phyloP scores from a whole-genome alignment of 2,113 vertebrate species.

The Neolamprologus kungweensis region DNA sequence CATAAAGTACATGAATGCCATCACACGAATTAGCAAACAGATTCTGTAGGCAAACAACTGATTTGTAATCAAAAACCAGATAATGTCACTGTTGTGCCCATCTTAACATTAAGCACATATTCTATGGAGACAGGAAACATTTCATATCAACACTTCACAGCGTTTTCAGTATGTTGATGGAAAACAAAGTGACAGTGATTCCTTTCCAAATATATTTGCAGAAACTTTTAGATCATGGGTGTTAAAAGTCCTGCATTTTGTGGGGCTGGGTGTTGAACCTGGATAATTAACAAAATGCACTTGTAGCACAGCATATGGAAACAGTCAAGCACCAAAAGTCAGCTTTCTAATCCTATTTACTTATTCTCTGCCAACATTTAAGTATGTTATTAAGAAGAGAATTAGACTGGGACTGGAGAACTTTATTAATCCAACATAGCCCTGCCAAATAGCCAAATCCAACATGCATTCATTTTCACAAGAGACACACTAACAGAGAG shows the following conservation, averaged over 20 bases:
- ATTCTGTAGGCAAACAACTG: neutral
- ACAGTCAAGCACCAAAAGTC: neutral
- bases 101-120: neutral
- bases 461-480: neutral
- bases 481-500: neutral
- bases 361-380: neutral
- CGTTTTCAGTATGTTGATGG: neutral
- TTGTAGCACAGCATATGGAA: neutral
- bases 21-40: neutral
- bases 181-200: neutral
- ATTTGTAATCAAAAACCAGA: neutral
- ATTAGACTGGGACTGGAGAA: neutral
- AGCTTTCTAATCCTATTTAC: neutral
- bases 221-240: neutral
- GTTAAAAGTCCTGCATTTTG: neutral
- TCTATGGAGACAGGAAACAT: neutral
- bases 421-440: neutral
- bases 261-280: neutral
- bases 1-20: neutral
- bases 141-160: neutral
- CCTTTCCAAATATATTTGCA: neutral
- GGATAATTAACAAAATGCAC: neutral
- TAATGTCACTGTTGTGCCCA: neutral
- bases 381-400: neutral
- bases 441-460: neutral